phyloP scores from a whole-genome alignment of 2,113 vertebrate genomes.

The Otus sunia region DNA sequence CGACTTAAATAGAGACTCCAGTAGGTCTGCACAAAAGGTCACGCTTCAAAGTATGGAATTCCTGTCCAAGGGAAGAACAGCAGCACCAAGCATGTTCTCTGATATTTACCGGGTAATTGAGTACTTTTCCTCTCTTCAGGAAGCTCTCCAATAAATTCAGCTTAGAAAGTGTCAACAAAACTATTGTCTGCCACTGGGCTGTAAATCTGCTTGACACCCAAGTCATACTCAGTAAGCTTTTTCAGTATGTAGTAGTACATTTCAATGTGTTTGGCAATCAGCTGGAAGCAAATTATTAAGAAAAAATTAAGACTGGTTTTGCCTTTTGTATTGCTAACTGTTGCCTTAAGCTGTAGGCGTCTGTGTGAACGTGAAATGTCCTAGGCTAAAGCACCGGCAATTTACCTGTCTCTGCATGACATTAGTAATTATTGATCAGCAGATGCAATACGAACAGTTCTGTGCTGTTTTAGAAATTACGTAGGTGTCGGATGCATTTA shows the following conservation, averaged over 20 bases:
- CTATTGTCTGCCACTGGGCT: neutral
- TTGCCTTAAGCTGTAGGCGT: slow-evolving; percentile 35
- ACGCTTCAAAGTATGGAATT: neutral
- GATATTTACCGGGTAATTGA: neutral
- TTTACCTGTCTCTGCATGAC: slow-evolving; percentile 61
- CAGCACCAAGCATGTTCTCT: neutral
- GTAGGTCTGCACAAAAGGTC: neutral
- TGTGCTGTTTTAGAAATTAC: neutral
- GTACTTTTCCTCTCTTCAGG: neutral
- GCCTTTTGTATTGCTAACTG: slow-evolving; percentile 7
- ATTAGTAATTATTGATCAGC: slow-evolving; percentile 62
- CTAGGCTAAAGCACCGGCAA: slow-evolving; percentile 49
- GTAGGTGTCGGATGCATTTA: slow-evolving; percentile 49
- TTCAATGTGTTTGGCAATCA: slow-evolving; percentile 6
- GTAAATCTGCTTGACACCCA: neutral
- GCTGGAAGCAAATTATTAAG: slow-evolving; percentile 25
- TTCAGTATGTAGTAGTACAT: neutral
- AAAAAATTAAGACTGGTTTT: slow-evolving; percentile 33
- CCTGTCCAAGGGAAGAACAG: neutral
- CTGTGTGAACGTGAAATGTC: slow-evolving; percentile 45
- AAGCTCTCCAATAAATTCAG: neutral
- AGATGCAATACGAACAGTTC: slow-evolving; percentile 21
- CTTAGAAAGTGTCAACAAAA: neutral
- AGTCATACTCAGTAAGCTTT: neutral
- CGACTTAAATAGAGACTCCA: neutral